Evolutionary conservation across 2,113 vertebrate species (phyloP).

Genomic region (Lipotes vexillifer): DNA sequence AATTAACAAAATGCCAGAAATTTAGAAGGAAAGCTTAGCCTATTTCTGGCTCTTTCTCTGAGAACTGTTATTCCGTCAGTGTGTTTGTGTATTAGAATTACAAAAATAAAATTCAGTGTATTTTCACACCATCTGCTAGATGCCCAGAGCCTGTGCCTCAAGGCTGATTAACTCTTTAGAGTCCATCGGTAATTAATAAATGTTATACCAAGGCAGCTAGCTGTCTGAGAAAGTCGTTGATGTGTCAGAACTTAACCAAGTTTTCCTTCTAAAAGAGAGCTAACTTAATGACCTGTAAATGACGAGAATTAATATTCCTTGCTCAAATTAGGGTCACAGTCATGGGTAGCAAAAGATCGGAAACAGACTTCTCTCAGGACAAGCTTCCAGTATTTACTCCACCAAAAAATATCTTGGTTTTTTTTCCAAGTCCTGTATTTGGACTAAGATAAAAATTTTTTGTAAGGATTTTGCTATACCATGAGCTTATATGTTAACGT

Average conservation of each 20-base stretch:
- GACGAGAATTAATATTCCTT: background rate
- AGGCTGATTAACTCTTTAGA: background rate
- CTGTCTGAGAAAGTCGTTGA: background rate
- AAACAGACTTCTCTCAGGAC: background rate
- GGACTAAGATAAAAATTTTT: background rate
- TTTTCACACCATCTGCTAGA: background rate
- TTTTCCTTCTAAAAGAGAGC: constrained; percentile 25
- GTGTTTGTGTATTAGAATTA: background rate
- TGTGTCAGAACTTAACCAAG: background rate
- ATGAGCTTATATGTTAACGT: background rate
- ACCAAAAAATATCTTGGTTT: background rate
- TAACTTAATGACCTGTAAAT: background rate
- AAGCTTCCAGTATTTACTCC: background rate
- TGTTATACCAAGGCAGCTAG: background rate
- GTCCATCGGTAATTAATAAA: background rate
- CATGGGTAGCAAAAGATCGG: background rate
- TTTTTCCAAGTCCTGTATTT: background rate
- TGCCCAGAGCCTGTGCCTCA: background rate
- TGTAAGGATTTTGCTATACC: background rate
- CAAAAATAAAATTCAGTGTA: constrained; percentile 4
- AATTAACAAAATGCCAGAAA: background rate
- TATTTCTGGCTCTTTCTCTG: constrained; percentile 14
- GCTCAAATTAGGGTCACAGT: background rate
- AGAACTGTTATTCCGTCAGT: background rate
- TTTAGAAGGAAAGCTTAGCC: background rate